Conservation (phyloP, 2,888 invertebrate genomes). For the Malthinus flaveolus region DNA sequence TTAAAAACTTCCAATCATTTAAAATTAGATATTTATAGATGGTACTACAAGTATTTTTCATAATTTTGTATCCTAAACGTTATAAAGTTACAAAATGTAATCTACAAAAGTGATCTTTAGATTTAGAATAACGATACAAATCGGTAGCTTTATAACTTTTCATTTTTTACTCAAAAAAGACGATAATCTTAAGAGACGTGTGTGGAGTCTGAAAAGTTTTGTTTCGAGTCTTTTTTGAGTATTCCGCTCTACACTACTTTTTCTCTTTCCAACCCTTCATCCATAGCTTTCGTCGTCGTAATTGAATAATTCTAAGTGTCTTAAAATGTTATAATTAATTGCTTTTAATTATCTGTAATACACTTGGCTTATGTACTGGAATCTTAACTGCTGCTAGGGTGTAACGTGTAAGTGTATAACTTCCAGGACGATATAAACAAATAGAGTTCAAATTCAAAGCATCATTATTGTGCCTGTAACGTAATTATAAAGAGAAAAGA, state of each 20-base stretch:
- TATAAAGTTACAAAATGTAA: slow-evolving; percentile 17
- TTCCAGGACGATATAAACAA: slow-evolving; percentile 1
- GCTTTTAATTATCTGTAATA: background rate
- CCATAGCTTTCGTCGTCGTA: slow-evolving; percentile 4
- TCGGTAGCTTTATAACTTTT: background rate
- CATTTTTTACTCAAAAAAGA: no score
- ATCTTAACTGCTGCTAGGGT: slow-evolving; percentile 14
- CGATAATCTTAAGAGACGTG: no score
- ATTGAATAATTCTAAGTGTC: slow-evolving; percentile 5
- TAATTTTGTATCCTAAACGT: slow-evolving; percentile 25
- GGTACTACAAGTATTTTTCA: slow-evolving; percentile 31
- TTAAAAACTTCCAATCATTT: slow-evolving; percentile 26
- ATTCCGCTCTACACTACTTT: background rate
- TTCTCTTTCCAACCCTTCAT: background rate
- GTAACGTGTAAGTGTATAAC: slow-evolving; percentile 9
- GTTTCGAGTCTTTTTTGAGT: no score
- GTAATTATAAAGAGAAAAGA: slow-evolving; percentile 27
- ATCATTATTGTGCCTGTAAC: slow-evolving; percentile 50
- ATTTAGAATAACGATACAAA: slow-evolving; percentile 14
- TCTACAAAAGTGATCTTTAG: slow-evolving; percentile 24
- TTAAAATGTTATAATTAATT: slow-evolving; percentile 1
- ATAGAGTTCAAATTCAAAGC: slow-evolving; percentile 34
- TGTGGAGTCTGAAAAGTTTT: no score
- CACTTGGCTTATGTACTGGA: slow-evolving; percentile 16
- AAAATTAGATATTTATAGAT: slow-evolving; percentile 21